These are phyloP conservation scores for Pheosia tremula DNA, from an alignment of 2,888 invertebrate genomes.

Conservation along the genomic window DNA sequence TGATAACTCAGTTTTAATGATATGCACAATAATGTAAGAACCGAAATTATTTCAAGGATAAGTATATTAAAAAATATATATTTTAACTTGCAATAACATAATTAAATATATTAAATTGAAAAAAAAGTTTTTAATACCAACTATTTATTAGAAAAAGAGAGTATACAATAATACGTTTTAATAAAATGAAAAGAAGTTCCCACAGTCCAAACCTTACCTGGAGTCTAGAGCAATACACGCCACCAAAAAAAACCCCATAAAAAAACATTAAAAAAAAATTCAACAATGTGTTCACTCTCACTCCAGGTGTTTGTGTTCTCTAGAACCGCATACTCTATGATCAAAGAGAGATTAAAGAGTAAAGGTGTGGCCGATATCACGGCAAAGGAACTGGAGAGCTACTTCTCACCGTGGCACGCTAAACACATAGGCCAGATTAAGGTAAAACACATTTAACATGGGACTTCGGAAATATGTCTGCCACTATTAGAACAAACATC, in stretches of 20 bases:
- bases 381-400: constrained; percentile 89
- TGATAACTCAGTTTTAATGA: too few species aligned
- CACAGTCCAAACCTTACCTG: constrained; percentile 36
- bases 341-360: constrained; percentile 92
- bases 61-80: too few species aligned
- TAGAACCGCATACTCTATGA: constrained; percentile 91
- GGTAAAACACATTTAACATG: constrained; percentile 60
- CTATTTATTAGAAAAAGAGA: constrained; percentile 1
- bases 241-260: constrained; percentile 12
- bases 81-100: too few species aligned
- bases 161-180: constrained; percentile 5
- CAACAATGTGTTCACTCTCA: constrained; percentile 73
- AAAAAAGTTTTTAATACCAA: background rate
- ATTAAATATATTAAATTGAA: too few species aligned
- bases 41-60: too few species aligned
- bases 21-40: too few species aligned
- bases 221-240: constrained; percentile 45
- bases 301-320: constrained; percentile 95
- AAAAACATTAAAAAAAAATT: constrained; percentile 27
- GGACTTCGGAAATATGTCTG: background rate
- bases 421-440: constrained; percentile 92
- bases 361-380: constrained; percentile 91
- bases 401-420: constrained; percentile 94
- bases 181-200: constrained; percentile 47
- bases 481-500: too few species aligned